Base-by-base conservation (phyloP, 2,797 vertebrate species). In the Labeo calbasu region DNA sequence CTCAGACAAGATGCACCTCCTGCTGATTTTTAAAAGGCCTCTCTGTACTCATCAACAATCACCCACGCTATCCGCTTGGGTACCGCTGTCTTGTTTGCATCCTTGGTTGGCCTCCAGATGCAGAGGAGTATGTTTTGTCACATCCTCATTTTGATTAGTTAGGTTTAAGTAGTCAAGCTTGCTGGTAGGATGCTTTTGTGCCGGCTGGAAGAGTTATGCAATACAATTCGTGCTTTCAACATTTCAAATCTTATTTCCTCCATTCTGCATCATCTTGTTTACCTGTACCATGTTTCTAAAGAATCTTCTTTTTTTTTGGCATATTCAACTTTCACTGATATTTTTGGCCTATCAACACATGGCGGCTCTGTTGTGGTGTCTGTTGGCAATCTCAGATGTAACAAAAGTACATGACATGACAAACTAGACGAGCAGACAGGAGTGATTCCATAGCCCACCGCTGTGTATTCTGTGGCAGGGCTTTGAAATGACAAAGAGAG, bases 401-500 rank as follows among this genome's bases (percentile, higher is more conserved):
- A 72, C 57, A 63, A 13, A 51, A 36, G 43, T 11, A 82, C 70
- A 75, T 75, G 77, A 76, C 77, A 72, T 70, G 66, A 78, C 48
- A 82, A 71, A 73, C 51, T 48, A 57, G 69, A 83, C 78, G 53
- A 80, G 77, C 50, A 69, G 48, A n/a, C 77, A 19, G 50, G 15
- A 73, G 77, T 76, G 72, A 80, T 70, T 43, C 51, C 69, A 46
- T 51, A 78, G 66, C 69, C 66, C 19, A 77, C 75, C 53, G 2
- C 51, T 76, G 84, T 83, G 84, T 76, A 82, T 76, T 79, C 51
- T 61, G 77, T 63, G 61, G 63, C 70, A 63, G 43, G 78, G 70
- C 81, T 86, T 79, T 83, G 81, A 83, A 80, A 81, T 81, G 82
- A 84, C 71, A 76, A 77, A 70, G 23, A 80, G 61, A 63, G 36